phyloP scores from a whole-genome alignment of 2,888 invertebrate genomes.

The Drosophila mimica region DNA sequence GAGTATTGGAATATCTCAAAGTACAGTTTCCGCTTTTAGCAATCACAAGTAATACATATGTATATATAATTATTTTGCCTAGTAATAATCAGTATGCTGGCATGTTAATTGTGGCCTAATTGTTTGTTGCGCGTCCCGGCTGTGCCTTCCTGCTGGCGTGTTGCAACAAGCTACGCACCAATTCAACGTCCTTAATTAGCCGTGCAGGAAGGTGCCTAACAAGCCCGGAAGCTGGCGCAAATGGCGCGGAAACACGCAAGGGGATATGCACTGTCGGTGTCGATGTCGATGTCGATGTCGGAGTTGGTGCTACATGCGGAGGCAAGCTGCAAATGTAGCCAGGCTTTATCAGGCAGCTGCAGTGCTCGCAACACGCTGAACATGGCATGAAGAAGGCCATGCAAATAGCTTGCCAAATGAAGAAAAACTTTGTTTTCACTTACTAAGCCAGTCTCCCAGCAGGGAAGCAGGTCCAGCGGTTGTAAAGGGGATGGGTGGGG shows the following conservation, averaged over 20 bases:
- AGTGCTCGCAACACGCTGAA: conserved; percentile 27
- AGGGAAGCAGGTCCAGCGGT: not conserved
- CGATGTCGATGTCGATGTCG: conserved; percentile 36
- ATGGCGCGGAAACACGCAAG: conserved; percentile 60
- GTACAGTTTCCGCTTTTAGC: not conserved
- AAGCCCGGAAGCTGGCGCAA: conserved; percentile 61
- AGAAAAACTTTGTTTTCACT: conserved; percentile 61
- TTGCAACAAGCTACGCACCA: conserved; percentile 34
- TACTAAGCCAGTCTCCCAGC: not conserved
- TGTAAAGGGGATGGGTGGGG: not conserved
- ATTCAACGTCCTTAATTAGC: conserved; percentile 56
- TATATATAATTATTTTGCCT: not conserved
- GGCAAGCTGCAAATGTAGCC: conserved; percentile 46
- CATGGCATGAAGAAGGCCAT: conserved; percentile 36
- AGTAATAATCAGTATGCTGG: conserved; percentile 6
- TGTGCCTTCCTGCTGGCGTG: conserved; percentile 36
- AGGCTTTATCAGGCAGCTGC: conserved; percentile 61
- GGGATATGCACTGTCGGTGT: conserved; percentile 44
- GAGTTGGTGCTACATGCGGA: conserved; percentile 55
- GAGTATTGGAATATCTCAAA: not conserved
- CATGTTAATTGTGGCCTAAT: conserved; percentile 57
- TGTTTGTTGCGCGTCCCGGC: conserved; percentile 45
- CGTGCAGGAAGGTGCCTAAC: conserved; percentile 61
- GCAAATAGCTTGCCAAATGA: conserved; percentile 52
- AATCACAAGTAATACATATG: not conserved